These are phyloP conservation scores for Aix galericulata DNA, from an alignment of 2,113 vertebrate genomes.

Conservation along the genomic window DNA sequence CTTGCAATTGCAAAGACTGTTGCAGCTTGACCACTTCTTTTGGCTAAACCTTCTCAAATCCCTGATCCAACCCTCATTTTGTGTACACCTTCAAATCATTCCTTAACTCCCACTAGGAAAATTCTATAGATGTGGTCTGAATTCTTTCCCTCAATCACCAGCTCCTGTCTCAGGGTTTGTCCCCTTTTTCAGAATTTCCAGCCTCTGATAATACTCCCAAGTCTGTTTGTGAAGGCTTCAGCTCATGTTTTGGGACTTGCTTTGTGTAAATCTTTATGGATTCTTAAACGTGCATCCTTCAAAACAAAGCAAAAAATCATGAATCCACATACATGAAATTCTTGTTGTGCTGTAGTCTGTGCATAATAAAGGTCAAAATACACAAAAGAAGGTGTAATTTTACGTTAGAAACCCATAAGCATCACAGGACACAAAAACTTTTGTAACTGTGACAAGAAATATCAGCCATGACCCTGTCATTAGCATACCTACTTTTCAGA, in stretches of 20 bases:
- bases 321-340: not conserved
- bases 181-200: not conserved
- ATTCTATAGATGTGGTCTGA: not conserved
- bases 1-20: not conserved
- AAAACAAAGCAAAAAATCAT: not conserved
- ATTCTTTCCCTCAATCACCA: not conserved
- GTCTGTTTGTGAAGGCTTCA: not conserved
- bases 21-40: not conserved
- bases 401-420: not conserved
- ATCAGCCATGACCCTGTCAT: not conserved
- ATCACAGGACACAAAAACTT: not conserved
- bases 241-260: not conserved
- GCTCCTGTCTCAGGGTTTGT: not conserved
- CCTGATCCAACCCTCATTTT: not conserved
- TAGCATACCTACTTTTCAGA: not conserved
- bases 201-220: not conserved
- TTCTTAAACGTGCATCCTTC: not conserved
- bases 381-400: not conserved
- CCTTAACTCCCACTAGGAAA: not conserved
- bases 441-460: not conserved
- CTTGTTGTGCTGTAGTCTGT: not conserved
- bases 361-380: not conserved
- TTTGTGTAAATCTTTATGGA: not conserved
- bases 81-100: not conserved
- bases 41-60: not conserved